Conservation (phyloP, 1,140 invertebrate species). For the Oncopodura yosiiana region DNA sequence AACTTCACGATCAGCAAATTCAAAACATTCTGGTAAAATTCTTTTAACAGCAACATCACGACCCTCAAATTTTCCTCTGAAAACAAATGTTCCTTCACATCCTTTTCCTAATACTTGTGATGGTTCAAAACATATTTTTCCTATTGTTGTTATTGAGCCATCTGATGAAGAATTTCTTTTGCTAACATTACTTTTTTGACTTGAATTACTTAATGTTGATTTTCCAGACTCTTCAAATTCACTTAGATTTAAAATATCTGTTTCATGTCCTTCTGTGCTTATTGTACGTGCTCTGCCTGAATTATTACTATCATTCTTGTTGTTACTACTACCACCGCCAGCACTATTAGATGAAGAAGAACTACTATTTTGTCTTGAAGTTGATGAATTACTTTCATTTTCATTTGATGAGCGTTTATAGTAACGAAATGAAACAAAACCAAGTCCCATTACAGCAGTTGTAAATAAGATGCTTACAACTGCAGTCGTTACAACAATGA, state of each 20-base stretch:
- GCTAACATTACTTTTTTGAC: constrained; percentile 2
- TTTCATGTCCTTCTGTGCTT: neutral
- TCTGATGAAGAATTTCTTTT: constrained; percentile 7
- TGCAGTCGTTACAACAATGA: constrained; percentile 27
- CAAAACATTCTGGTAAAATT: constrained; percentile 89
- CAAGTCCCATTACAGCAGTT: constrained; percentile 8
- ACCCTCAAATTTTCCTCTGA: constrained; percentile 85
- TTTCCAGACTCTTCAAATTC: neutral
- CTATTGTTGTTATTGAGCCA: constrained; percentile 12
- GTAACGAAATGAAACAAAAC: constrained; percentile 3
- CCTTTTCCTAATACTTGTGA: constrained; percentile 62
- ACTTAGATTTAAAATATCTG: neutral
- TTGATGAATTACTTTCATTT: neutral
- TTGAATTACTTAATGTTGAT: constrained; percentile 4
- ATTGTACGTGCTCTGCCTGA: neutral
- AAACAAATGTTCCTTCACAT: constrained; percentile 92
- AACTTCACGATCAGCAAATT: constrained; percentile 92
- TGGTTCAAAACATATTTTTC: constrained; percentile 29
- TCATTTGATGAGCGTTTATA: neutral
- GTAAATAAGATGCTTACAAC: constrained; percentile 18
- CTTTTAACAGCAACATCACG: constrained; percentile 90
- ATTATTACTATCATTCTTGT: too few relatives aligned
- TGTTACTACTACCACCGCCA: too few relatives aligned
- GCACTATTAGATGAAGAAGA: too few relatives aligned
- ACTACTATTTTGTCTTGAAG: too few relatives aligned